Base-by-base conservation (phyloP, 2,113 vertebrate species). In the Centropus bengalensis region DNA sequence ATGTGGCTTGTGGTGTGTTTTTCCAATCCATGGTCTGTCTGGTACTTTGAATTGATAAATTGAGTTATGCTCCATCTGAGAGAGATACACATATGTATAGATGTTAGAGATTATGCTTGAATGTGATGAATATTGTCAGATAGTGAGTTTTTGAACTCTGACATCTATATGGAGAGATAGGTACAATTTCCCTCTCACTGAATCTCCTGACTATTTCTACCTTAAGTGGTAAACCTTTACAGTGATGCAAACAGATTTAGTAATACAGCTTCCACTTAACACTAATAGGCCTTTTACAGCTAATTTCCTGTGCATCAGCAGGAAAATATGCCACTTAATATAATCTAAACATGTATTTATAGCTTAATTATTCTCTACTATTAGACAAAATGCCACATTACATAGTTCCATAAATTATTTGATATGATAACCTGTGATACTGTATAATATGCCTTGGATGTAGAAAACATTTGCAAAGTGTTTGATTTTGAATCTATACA, bases 231-330 rank as follows among this genome's bases (percentile, higher is more conserved):
- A 94, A 84, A 88, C 45, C 76, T 88, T 92, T 79, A 36, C 63
- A 88, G 28, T 73, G 68, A 86, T 86, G 60, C 82, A 85, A 84
- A 74, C 30, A 59, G 54, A 88, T 91, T 94, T 76, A 79, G 69
- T 78, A 79, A 80, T 86, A 33, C 22, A 51, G 47, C 59, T 93
- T 91, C 82, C 74, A 96, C 80, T 95, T 95, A 95, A 94, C 69
- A 73, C 36, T 94, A 93, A 96, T 95, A 91, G 40, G 62, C 86
- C n/a, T 89, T 95, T 91, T 92, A 82, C 77, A 80, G 74, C 55
- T 94, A 92, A 96, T 95, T 96, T 92, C 73, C 82, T 93, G 77
- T 91, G 83, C 86, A 91, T 80, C 71, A 66, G 7, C 75, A 92
- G 82, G 89, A 91, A 96, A 96, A 92, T 84, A 82, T 73, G 67